Evolutionary conservation across 2,797 vertebrate genomes (phyloP).

Genomic region (Balearica regulorum): DNA sequence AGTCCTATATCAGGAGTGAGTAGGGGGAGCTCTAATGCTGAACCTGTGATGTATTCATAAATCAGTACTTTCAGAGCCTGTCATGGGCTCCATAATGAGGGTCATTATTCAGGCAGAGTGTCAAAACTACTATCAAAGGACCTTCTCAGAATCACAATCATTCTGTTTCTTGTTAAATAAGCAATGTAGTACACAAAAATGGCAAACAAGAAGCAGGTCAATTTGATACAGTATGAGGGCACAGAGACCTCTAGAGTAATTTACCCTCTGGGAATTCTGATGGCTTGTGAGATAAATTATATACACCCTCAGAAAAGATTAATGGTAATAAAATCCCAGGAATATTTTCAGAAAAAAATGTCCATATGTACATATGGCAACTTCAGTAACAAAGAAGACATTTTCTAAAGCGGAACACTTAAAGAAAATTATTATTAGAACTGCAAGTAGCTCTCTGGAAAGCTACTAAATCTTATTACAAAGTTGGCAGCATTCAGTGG

Average conservation of each 20-base stretch:
- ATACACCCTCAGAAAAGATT: conserved; percentile 93
- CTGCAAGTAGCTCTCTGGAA: conserved; percentile 25
- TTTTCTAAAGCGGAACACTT: conserved; percentile 39
- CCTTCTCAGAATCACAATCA: conserved; percentile 98
- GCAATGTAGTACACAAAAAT: conserved; percentile 99
- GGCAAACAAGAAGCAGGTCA: conserved; percentile 99
- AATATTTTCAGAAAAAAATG: conserved; percentile 73
- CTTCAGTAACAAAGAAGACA: conserved; percentile 62
- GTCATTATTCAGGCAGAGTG: conserved; percentile 99
- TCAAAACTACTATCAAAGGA: conserved; percentile 99
- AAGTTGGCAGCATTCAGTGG: conserved; percentile 19
- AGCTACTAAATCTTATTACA: conserved; percentile 36
- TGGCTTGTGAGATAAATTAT: conserved; percentile 96
- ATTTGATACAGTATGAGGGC: conserved; percentile 95
- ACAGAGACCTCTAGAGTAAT: conserved; percentile 97
- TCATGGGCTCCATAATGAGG: conserved; percentile 99
- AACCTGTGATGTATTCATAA: conserved; percentile 97
- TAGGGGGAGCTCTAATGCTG: conserved; percentile 80
- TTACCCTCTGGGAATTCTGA: conserved; percentile 95
- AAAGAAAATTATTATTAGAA: conserved; percentile 47
- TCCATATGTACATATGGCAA: conserved; percentile 68
- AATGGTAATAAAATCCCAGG: conserved; percentile 86
- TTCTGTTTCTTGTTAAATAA: conserved; percentile 99
- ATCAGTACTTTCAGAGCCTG: conserved; percentile 99
- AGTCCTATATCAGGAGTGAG: conserved; percentile 68